phyloP scores from a whole-genome alignment of 2,888 invertebrate genomes.

The Nebria salina region DNA sequence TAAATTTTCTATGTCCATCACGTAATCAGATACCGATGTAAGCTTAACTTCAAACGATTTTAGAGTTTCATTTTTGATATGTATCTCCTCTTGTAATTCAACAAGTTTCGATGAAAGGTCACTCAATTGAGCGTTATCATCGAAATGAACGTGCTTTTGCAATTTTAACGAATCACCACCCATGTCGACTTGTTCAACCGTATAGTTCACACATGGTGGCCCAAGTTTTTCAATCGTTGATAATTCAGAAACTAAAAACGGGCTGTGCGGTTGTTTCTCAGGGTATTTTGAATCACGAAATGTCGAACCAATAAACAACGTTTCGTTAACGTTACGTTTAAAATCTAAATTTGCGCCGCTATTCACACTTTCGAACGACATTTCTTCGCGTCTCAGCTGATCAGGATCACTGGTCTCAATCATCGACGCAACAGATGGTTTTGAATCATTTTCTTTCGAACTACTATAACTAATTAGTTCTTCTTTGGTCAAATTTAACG shows the following conservation, averaged over 20 bases:
- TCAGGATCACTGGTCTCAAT: constrained; percentile 78
- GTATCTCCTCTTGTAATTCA: constrained; percentile 68
- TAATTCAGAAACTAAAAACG: constrained; percentile 53
- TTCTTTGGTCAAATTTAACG: constrained; percentile 69
- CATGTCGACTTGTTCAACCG: constrained; percentile 46
- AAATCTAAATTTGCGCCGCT: constrained; percentile 53
- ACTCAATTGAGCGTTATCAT: constrained; percentile 66
- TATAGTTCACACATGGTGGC: constrained; percentile 45
- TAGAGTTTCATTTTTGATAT: constrained; percentile 68
- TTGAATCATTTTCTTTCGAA: constrained; percentile 71
- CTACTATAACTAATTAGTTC: constrained; percentile 63
- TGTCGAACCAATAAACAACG: constrained; percentile 58
- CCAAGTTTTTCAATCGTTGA: constrained; percentile 57
- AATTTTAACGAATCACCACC: constrained; percentile 48
- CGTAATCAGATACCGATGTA: constrained; percentile 58
- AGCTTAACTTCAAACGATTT: constrained; percentile 70
- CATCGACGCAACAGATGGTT: constrained; percentile 73
- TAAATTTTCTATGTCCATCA: constrained; percentile 68
- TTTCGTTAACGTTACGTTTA: constrained; percentile 65
- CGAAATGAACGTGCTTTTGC: constrained; percentile 61
- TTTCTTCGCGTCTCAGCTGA: constrained; percentile 58
- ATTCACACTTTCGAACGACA: constrained; percentile 50
- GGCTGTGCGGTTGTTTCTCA: constrained; percentile 35
- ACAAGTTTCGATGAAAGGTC: constrained; percentile 68
- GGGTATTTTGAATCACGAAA: constrained; percentile 30